phyloP scores from a whole-genome alignment of 64 coral and sea anemone genomes.

The Montipora efflorescens region DNA sequence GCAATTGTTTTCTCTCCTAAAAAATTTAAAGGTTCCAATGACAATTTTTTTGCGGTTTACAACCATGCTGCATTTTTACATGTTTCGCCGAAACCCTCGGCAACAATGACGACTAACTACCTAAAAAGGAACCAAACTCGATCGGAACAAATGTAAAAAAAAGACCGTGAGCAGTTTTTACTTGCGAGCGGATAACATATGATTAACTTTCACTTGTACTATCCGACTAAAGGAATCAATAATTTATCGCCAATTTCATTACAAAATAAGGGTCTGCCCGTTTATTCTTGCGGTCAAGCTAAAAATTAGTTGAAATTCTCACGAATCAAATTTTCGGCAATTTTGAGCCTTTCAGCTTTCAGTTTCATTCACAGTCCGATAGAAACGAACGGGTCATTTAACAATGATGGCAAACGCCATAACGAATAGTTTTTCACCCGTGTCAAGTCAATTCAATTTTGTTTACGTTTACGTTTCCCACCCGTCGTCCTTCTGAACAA shows the following conservation, averaged over 20 bases:
- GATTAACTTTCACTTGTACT: neutral
- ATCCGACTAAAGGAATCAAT: slow-evolving; percentile 36
- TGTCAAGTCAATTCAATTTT: slow-evolving; percentile 20
- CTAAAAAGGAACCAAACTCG: neutral
- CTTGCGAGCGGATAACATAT: neutral
- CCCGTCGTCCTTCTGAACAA: neutral
- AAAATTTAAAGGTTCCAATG: slow-evolving; percentile 6
- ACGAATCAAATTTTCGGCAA: neutral
- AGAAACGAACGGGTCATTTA: neutral
- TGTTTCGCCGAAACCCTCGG: neutral
- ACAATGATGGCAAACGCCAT: neutral
- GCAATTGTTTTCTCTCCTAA: neutral
- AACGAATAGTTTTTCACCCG: neutral
- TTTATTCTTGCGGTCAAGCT: slow-evolving; percentile 11
- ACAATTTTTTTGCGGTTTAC: neutral
- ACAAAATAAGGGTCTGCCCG: slow-evolving; percentile 41
- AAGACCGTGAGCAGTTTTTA: neutral
- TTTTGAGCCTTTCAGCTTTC: neutral
- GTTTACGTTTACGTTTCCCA: slow-evolving; percentile 27
- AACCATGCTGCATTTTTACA: neutral
- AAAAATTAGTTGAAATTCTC: neutral
- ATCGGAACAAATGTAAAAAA: neutral
- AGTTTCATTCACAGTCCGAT: neutral
- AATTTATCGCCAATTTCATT: slow-evolving; percentile 31
- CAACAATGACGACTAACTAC: neutral